A percentile compares a stretch with the other conserved stretches of the same genome.
Evolutionary conservation across 2,797 vertebrate species (phyloP).

Genomic region (Momotus momota): DNA sequence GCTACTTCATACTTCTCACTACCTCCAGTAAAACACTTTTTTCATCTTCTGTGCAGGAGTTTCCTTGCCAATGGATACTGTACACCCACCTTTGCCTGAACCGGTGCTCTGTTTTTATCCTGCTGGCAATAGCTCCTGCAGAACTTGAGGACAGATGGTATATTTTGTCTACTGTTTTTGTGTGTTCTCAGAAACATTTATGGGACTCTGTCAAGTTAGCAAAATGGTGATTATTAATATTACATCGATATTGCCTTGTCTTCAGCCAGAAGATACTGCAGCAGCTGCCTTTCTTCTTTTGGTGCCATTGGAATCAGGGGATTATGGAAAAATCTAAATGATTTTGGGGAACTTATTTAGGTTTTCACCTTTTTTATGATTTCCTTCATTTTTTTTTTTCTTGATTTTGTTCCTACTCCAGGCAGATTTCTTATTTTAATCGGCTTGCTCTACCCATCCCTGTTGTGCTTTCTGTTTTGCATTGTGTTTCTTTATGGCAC

Average conservation of each 20-base stretch:
- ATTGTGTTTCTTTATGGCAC: not conserved
- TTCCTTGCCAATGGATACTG: slow-evolving; percentile 14
- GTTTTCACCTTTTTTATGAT: not conserved
- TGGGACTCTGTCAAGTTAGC: slow-evolving; percentile 15
- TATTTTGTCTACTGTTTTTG: slow-evolving; percentile 38
- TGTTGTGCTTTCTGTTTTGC: not conserved
- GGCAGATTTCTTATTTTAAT: slow-evolving; percentile 21
- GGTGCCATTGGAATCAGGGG: not conserved
- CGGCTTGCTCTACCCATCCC: not conserved
- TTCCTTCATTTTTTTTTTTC: not conserved
- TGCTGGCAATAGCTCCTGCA: slow-evolving; percentile 38
- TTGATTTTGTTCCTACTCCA: not conserved
- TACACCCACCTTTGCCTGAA: slow-evolving; percentile 54
- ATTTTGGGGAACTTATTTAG: not conserved
- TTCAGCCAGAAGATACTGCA: not conserved
- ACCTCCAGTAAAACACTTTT: slow-evolving; percentile 6
- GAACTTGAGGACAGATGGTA: slow-evolving; percentile 47
- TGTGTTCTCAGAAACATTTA: slow-evolving; percentile 46
- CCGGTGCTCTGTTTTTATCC: slow-evolving; percentile 10
- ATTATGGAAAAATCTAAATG: not conserved
- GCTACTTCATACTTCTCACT: slow-evolving; percentile 7
- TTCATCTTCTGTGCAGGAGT: not conserved
- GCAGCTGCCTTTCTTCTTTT: not conserved
- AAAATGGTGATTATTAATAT: slow-evolving; percentile 23
- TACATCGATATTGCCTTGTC: not conserved